Evolutionary conservation across 1,140 invertebrate genomes (phyloP).

Genomic region (Cydia fagiglandana): DNA sequence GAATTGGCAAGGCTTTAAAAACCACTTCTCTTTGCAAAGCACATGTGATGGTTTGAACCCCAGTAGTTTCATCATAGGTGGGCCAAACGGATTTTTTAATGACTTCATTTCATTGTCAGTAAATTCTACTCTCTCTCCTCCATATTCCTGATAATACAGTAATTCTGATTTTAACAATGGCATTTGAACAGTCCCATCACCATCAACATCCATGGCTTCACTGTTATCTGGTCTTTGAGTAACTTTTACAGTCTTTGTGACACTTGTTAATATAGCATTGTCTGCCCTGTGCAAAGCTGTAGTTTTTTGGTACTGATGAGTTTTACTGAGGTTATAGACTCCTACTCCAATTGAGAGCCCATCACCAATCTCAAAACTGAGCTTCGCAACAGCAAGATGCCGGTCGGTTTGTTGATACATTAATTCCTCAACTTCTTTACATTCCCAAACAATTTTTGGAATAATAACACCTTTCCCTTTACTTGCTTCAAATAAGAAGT

Average conservation of each 20-base stretch:
- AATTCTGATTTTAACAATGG: slow-evolving; percentile 65
- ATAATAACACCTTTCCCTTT: slow-evolving; percentile 49
- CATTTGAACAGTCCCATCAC: slow-evolving; percentile 42
- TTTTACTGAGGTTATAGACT: slow-evolving; percentile 61
- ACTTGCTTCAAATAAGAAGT: slow-evolving; percentile 59
- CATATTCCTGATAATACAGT: slow-evolving; percentile 61
- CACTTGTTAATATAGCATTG: slow-evolving; percentile 58
- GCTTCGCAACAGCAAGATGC: slow-evolving; percentile 58
- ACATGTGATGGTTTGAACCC: slow-evolving; percentile 66
- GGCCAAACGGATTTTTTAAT: slow-evolving; percentile 68
- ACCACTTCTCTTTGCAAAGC: slow-evolving; percentile 71
- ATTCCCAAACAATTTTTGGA: slow-evolving; percentile 54
- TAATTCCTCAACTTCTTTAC: slow-evolving; percentile 52
- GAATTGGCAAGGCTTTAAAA: slow-evolving; percentile 63
- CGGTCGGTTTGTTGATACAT: slow-evolving; percentile 64
- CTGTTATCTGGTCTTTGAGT: slow-evolving; percentile 36
- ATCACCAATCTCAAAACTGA: slow-evolving; percentile 64
- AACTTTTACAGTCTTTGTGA: slow-evolving; percentile 63
- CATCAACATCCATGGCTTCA: slow-evolving; percentile 41
- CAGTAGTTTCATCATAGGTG: slow-evolving; percentile 64
- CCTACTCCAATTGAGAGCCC: slow-evolving; percentile 63
- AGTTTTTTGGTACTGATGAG: slow-evolving; percentile 53
- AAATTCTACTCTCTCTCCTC: slow-evolving; percentile 62
- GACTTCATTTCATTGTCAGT: slow-evolving; percentile 63
- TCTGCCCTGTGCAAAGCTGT: slow-evolving; percentile 58